Conservation (phyloP, 37 sponge, comb jelly and placozoan species). For the Amphimedon queenslandica region DNA sequence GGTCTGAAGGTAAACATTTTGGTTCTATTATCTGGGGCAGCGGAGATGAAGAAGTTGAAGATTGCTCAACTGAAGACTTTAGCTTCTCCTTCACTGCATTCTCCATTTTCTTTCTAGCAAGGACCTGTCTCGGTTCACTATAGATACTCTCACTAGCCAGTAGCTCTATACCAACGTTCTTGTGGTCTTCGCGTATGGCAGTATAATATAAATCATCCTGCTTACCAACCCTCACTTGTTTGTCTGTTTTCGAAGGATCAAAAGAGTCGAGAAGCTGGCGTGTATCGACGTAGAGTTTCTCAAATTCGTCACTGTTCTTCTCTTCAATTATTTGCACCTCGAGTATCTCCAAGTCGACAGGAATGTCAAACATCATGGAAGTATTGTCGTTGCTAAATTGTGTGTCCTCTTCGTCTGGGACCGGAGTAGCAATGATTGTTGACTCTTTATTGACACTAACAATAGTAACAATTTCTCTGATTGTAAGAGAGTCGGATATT, state of each 20-base stretch:
- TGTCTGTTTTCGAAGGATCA: background rate
- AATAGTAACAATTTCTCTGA: background rate
- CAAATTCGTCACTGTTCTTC: background rate
- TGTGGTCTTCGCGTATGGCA: background rate
- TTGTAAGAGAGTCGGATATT: background rate
- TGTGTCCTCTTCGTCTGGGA: background rate
- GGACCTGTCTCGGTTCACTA: background rate
- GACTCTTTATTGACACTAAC: background rate
- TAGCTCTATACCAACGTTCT: slow-evolving; percentile 2
- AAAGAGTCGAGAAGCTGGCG: background rate
- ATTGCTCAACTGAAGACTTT: too few relatives aligned
- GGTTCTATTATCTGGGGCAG: background rate
- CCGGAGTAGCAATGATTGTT: background rate
- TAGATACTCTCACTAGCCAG: background rate
- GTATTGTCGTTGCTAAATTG: background rate
- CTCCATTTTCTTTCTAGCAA: too few relatives aligned
- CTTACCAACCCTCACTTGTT: background rate
- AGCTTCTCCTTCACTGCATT: too few relatives aligned
- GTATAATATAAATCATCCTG: background rate
- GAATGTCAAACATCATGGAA: slow-evolving; percentile 2
- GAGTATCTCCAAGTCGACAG: background rate
- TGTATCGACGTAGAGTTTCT: slow-evolving; percentile 7
- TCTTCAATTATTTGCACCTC: slow-evolving; percentile 2
- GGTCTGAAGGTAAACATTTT: too few relatives aligned
- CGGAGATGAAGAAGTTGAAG: background rate